phyloP scores from a whole-genome alignment of 2,113 vertebrate species.

The Eudyptes chrysolophus region DNA sequence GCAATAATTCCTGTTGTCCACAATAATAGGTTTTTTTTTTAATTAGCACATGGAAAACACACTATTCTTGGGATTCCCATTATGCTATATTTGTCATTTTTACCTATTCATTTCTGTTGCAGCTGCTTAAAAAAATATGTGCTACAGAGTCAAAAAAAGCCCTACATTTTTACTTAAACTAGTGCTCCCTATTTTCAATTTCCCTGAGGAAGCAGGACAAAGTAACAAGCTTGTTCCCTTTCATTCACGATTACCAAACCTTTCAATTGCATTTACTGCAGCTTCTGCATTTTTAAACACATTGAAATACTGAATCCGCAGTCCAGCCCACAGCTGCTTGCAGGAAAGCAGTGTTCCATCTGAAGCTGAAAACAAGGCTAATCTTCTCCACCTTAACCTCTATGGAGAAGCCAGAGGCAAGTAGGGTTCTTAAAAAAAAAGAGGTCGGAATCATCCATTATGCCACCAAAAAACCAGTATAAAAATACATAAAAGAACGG shows the following conservation, averaged over 20 bases:
- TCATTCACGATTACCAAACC: constrained; percentile 1
- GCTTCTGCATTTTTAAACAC: constrained; percentile 18
- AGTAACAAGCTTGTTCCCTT: background rate
- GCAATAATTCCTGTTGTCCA: background rate
- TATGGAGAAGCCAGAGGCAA: background rate
- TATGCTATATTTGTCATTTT: background rate
- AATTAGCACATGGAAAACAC: background rate
- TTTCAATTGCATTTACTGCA: background rate
- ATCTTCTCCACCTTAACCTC: background rate
- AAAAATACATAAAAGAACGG: background rate
- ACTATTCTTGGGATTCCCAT: rapidly evolving
- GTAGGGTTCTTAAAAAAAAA: background rate
- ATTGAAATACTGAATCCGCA: background rate
- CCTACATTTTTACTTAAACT: background rate
- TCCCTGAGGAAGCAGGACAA: background rate
- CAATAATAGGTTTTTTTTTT: background rate
- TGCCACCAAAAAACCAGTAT: background rate
- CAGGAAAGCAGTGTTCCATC: background rate
- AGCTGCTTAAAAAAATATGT: background rate
- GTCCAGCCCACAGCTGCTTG: background rate
- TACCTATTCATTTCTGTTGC: background rate
- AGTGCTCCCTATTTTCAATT: background rate
- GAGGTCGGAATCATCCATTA: background rate
- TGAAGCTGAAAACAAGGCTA: constrained; percentile 35
- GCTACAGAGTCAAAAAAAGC: rapidly evolving